These are phyloP conservation scores for Trachemys scripta DNA, from an alignment of 2,113 vertebrate species.

Conservation along the genomic window DNA sequence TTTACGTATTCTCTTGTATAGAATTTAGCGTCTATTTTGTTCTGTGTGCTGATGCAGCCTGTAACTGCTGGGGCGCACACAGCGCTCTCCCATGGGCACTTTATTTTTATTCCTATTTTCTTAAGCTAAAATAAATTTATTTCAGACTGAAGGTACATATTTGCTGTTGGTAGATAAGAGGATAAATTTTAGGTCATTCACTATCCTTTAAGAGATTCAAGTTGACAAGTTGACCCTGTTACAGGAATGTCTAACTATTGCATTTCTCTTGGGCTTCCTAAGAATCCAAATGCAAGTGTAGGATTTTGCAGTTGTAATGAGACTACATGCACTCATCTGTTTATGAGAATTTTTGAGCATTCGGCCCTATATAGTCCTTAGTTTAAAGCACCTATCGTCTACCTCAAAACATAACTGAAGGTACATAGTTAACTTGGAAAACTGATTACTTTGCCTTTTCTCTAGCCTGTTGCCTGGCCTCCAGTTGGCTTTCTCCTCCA, in stretches of 20 bases:
- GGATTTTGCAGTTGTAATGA: neutral
- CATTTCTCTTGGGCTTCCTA: neutral
- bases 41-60: neutral
- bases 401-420: neutral
- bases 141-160: neutral
- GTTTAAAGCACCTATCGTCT: neutral
- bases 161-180: neutral
- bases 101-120: neutral
- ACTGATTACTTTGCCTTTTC: neutral
- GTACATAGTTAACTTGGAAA: neutral
- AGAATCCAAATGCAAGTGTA: neutral
- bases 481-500: neutral
- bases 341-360: neutral
- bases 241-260: neutral
- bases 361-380: neutral
- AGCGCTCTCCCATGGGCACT: neutral
- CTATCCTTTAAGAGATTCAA: neutral
- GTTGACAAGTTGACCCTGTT: neutral
- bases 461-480: neutral
- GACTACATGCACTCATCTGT: rapidly evolving
- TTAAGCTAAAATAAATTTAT: neutral
- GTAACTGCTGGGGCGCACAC: neutral
- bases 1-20: neutral
- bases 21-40: neutral
- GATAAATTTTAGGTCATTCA: neutral